Evolutionary conservation across 2,113 vertebrate species (phyloP).

Genomic region (Cyanistes caeruleus): DNA sequence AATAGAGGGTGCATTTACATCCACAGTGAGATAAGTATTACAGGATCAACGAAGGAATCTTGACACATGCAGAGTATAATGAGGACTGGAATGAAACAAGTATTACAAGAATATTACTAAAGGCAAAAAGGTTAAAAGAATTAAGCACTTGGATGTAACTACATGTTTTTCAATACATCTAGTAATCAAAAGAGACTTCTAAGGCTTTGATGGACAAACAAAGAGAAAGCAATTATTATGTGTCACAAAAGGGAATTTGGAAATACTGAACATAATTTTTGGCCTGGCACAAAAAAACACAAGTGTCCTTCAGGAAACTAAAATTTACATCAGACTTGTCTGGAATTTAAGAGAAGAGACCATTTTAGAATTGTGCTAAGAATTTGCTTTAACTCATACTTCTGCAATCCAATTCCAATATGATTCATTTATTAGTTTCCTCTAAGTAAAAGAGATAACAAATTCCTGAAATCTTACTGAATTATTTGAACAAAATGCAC

Average conservation of each 20-base stretch:
- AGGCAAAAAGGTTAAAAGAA: not conserved
- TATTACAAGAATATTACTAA: not conserved
- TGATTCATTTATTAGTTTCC: not conserved
- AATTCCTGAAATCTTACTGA: not conserved
- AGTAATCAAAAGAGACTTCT: slow-evolving; percentile 10
- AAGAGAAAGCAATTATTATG: not conserved
- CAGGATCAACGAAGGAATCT: not conserved
- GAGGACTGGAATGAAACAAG: not conserved
- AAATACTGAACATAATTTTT: not conserved
- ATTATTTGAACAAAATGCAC: not conserved
- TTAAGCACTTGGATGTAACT: not conserved
- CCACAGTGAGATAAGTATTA: not conserved
- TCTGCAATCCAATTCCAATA: not conserved
- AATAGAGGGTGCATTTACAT: not conserved
- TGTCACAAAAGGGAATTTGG: not conserved
- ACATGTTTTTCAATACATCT: not conserved
- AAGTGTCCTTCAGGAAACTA: not conserved
- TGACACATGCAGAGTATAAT: not conserved
- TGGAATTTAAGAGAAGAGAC: not conserved
- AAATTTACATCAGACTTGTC: not conserved
- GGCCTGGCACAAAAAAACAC: not conserved
- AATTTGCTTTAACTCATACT: not conserved
- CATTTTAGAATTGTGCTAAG: not conserved
- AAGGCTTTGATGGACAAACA: not conserved
- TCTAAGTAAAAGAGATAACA: not conserved